Evolutionary conservation across 2,797 vertebrate genomes (phyloP).

Genomic region (Spinus pinus): DNA sequence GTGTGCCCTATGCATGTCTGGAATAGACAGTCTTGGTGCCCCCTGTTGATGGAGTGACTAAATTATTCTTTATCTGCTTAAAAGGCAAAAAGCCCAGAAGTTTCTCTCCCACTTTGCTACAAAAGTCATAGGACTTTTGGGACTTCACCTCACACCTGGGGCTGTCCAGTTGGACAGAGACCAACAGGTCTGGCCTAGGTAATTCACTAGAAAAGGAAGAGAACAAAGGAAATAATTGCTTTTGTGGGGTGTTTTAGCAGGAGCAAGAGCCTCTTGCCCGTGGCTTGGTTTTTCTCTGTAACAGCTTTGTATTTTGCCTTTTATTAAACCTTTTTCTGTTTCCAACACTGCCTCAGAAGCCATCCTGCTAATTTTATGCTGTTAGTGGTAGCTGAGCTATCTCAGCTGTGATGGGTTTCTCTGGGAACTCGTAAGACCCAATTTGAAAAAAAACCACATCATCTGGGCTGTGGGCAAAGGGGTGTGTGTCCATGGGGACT

Average conservation of each 20-base stretch:
- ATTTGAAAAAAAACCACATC: neutral
- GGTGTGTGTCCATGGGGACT: neutral
- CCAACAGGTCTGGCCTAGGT: neutral
- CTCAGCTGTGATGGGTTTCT: neutral
- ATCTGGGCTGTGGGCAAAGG: neutral
- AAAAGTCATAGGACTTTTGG: neutral
- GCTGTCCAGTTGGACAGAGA: neutral
- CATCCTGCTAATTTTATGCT: neutral
- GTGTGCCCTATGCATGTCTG: neutral
- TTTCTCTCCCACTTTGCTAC: neutral
- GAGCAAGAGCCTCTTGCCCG: neutral
- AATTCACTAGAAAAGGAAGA: neutral
- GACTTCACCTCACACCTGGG: neutral
- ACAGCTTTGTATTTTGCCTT: neutral
- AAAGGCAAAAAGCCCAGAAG: neutral
- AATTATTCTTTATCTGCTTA: neutral
- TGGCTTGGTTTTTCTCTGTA: neutral
- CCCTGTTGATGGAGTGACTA: neutral
- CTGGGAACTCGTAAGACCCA: neutral
- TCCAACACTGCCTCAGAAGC: neutral
- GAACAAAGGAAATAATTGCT: neutral
- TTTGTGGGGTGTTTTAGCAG: neutral
- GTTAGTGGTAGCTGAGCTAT: neutral
- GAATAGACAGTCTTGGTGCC: neutral
- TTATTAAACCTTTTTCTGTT: neutral